These are phyloP conservation scores for Etia nguti DNA, from an alignment of 2,113 vertebrate species.

Conservation along the genomic window DNA sequence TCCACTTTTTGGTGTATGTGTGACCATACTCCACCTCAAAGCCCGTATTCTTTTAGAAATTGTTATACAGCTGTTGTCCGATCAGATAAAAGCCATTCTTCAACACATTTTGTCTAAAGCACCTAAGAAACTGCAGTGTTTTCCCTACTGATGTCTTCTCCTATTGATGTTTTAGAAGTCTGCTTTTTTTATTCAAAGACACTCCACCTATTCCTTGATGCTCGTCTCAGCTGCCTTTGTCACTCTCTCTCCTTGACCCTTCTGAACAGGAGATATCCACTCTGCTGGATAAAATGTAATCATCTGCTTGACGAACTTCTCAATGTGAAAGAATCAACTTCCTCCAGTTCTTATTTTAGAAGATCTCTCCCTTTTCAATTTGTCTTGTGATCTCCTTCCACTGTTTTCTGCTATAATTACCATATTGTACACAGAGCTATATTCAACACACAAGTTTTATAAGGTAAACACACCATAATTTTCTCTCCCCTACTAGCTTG, in stretches of 20 bases:
- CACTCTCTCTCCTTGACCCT: background rate
- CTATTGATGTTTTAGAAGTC: background rate
- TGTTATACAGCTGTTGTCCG: background rate
- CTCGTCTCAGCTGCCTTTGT: background rate
- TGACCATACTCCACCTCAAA: background rate
- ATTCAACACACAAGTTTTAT: background rate
- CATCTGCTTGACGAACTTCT: constrained; percentile 4
- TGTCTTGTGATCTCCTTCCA: background rate
- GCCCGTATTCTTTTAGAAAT: background rate
- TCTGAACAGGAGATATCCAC: background rate
- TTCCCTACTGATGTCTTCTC: background rate
- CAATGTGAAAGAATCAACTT: background rate
- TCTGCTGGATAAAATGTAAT: background rate
- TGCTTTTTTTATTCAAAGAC: background rate
- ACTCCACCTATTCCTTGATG: background rate
- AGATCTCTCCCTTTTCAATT: background rate
- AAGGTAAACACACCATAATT: rapidly evolving
- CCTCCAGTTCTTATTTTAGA: too few species aligned
- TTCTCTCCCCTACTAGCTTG: background rate
- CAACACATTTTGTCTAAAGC: background rate
- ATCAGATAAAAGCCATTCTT: constrained; percentile 1
- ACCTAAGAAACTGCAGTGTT: background rate
- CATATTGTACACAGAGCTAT: background rate
- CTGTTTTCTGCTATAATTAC: background rate
- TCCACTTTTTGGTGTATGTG: background rate